These are phyloP conservation scores for Artemia sp. DNA, from an alignment of 2,888 invertebrate species.

Conservation along the genomic window DNA sequence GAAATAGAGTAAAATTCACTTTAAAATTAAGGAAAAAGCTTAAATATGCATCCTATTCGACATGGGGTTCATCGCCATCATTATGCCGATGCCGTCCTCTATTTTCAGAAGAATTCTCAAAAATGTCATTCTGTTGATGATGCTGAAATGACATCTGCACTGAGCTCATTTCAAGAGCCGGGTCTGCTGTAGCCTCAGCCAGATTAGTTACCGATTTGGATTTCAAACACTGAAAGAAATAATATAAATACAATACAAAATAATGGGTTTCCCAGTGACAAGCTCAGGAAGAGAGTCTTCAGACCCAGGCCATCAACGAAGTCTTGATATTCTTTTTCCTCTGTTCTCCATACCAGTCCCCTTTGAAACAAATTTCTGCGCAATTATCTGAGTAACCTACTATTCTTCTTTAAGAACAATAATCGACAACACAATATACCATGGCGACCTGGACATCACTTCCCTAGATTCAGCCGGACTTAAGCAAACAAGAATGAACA, in stretches of 20 bases:
- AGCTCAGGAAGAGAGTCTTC: neutral
- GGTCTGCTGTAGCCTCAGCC: constrained; percentile 85
- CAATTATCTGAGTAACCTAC: too few relatives aligned
- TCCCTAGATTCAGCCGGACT: too few relatives aligned
- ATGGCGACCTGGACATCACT: too few relatives aligned
- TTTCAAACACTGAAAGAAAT: constrained; percentile 65
- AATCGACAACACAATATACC: too few relatives aligned
- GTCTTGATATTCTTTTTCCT: too few relatives aligned
- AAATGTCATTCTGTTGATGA: neutral
- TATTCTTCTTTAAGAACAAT: too few relatives aligned
- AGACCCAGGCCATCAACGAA: neutral
- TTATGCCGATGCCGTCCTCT: neutral
- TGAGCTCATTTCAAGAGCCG: constrained; percentile 41
- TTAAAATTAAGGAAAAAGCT: too few relatives aligned
- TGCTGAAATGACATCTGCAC: neutral
- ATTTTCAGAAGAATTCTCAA: neutral
- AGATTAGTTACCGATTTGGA: constrained; percentile 93
- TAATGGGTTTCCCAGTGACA: neutral
- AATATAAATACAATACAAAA: neutral
- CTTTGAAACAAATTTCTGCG: too few relatives aligned
- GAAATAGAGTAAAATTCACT: too few relatives aligned
- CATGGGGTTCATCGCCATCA: neutral
- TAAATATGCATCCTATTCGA: too few relatives aligned
- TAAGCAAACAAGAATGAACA: too few relatives aligned
- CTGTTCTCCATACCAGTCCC: too few relatives aligned